Evolutionary conservation across 2,113 vertebrate genomes (phyloP).

Genomic region (Phylloscopus trochiloides): DNA sequence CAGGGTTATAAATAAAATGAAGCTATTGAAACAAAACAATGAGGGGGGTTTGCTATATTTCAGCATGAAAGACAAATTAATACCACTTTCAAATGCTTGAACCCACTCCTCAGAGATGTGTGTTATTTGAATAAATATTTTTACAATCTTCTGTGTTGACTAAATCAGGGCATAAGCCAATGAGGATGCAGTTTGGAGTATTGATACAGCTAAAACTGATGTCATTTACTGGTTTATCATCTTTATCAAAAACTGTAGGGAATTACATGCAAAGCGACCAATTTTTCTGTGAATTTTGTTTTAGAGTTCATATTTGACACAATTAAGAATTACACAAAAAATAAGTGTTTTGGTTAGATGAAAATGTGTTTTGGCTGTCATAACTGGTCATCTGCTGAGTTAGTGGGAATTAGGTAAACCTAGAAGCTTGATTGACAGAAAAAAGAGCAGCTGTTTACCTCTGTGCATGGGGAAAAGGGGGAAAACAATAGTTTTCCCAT

Average conservation of each 20-base stretch:
- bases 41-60: fast-evolving
- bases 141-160: background rate
- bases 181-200: background rate
- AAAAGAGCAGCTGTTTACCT: background rate
- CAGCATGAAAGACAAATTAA: background rate
- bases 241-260: background rate
- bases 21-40: background rate
- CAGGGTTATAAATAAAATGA: background rate
- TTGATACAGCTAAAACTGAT: background rate
- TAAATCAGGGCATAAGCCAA: background rate
- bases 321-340: background rate
- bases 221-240: background rate
- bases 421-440: background rate
- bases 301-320: background rate
- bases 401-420: background rate
- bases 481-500: background rate
- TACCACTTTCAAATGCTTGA: background rate
- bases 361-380: background rate
- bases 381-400: background rate
- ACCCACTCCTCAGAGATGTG: background rate
- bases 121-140: background rate
- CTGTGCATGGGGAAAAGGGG: background rate
- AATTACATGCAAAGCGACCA: background rate
- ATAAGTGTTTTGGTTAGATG: background rate
- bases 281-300: background rate